Percentiles rank a stretch among this genome's conserved stretches.
These are phyloP conservation scores for Salvelinus fontinalis DNA, from an alignment of 2,113 vertebrate genomes.

Conservation along the genomic window DNA sequence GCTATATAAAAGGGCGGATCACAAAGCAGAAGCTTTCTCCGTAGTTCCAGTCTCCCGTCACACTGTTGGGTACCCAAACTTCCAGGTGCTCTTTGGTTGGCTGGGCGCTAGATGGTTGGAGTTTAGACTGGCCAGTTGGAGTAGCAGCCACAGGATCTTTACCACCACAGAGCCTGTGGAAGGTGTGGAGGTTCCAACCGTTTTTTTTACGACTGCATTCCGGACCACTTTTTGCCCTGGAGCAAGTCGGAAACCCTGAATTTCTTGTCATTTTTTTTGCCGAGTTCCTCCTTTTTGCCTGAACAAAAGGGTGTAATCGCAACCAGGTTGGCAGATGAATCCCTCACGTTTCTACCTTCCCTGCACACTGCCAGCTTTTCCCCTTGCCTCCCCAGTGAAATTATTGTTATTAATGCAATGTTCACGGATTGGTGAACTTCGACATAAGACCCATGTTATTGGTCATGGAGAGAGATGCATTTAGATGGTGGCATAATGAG, in stretches of 20 bases:
- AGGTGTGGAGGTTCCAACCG: conserved; percentile 53
- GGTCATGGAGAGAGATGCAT: background rate
- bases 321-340: conserved; percentile 50
- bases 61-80: conserved; percentile 27
- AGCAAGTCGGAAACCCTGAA: conserved; percentile 28
- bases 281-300: background rate
- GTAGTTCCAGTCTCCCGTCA: conserved; percentile 38
- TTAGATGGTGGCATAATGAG: too few species aligned
- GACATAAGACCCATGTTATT: background rate
- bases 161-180: conserved; percentile 4
- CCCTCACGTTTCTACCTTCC: conserved; percentile 13
- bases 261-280: background rate
- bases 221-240: conserved; percentile 6
- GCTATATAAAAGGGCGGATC: conserved; percentile 69
- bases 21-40: conserved; percentile 32
- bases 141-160: conserved; percentile 1
- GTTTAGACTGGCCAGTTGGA: background rate
- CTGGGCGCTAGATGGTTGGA: conserved; percentile 18
- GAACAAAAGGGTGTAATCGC: conserved; percentile 19
- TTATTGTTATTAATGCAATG: background rate
- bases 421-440: background rate
- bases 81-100: conserved; percentile 24
- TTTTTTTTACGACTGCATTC: background rate
- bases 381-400: background rate
- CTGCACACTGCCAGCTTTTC: conserved; percentile 3